phyloP scores from a whole-genome alignment of 2,797 vertebrate species.

The Salmo trutta region DNA sequence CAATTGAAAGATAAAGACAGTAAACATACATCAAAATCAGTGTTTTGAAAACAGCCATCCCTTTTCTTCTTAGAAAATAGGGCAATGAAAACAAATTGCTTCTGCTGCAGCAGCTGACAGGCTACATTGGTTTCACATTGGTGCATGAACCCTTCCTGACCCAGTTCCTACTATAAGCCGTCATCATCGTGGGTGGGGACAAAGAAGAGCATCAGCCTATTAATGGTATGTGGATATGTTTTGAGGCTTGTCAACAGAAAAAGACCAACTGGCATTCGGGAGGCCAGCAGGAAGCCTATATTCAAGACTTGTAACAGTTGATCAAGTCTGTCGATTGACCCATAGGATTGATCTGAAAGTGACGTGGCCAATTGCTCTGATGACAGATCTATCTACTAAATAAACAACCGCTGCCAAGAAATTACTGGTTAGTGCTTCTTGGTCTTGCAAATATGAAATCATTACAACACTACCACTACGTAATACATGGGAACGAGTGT shows the following conservation, averaged over 20 bases:
- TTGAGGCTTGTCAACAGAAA: slow-evolving; percentile 46
- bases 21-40: neutral
- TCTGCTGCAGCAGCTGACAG: neutral
- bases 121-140: slow-evolving; percentile 27
- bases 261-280: slow-evolving; percentile 21
- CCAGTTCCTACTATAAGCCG: slow-evolving; percentile 65
- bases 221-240: slow-evolving; percentile 45
- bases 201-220: slow-evolving; percentile 73
- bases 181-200: slow-evolving; percentile 53
- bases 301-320: slow-evolving; percentile 18
- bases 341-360: neutral
- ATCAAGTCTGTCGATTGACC: neutral
- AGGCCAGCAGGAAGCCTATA: slow-evolving; percentile 8
- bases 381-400: neutral
- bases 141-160: slow-evolving; percentile 67
- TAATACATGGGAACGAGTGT: neutral
- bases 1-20: neutral
- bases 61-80: neutral
- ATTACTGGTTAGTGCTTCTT: neutral
- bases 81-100: slow-evolving; percentile 9
- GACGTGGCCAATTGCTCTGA: neutral
- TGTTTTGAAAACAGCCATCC: neutral
- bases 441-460: neutral
- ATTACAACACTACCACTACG: neutral
- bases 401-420: neutral